Evolutionary conservation across 64 coral and sea anemone genomes (phyloP), one percentile per base, ranked within the genome.

Genomic region (Trachythela sp.): DNA sequence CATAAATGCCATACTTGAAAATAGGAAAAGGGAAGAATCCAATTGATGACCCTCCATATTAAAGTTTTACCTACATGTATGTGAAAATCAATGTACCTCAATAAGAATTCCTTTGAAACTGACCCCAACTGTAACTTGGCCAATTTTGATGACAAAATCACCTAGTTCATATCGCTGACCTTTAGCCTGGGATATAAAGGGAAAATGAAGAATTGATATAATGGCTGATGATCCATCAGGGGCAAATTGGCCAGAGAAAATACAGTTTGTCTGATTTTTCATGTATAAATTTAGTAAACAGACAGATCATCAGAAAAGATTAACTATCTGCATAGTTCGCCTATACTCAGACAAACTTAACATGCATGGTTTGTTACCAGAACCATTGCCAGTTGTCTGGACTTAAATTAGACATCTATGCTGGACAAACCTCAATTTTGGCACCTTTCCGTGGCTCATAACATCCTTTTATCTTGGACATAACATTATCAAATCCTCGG

Each of bases 141-240:
- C 96, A 91, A 99, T 91, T 83, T 99, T 99, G 0, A 99, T 89
- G 50, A 99, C 86, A 84, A 99, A 99, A 54, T 99, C 96, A n/a
- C 96, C 96, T 71, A 91, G 92, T 70, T 94, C 86, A 88, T 99
- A 99, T 10, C 96, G 88, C 67, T 92, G 93, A 20, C 96, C 96
- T 91, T 99, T 99, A 0, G 91, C 96, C 96, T 99, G 22, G 7
- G 32, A 83, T 83, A 42, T 83, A 20, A 32, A 3, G 14, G 20
- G 8, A 40, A n/a, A n/a, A 84, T 6, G 5, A 40, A 36, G 8
- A 22, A 35, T 80, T 13, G 27, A 80, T 35, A 2, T 35, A 80
- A 2, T 32, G 13, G 30, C 2, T 18, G n/a, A n/a, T n/a, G n/a
- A n/a, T n/a, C n/a, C n/a, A n/a, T n/a, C n/a, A n/a, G n/a, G n/a